Evolutionary conservation across 1,140 invertebrate genomes (phyloP).

Genomic region (Probaryconus sp.): DNA sequence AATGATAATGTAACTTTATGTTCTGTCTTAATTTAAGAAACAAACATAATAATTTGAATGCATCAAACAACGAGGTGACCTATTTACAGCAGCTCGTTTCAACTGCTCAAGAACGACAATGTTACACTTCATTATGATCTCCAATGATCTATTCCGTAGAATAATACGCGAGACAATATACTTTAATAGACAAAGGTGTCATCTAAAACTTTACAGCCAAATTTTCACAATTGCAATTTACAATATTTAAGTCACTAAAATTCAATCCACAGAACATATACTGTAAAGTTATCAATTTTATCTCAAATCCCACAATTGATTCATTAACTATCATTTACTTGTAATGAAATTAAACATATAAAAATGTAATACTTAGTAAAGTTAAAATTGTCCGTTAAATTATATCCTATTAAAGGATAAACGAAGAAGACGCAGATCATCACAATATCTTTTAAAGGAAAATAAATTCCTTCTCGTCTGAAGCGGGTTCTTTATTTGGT

Average conservation of each 20-base stretch:
- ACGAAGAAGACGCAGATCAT: too few relatives aligned
- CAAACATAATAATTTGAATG: constrained; percentile 30
- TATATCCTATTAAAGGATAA: too few relatives aligned
- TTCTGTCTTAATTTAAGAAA: neutral
- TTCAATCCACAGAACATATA: too few relatives aligned
- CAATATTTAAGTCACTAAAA: too few relatives aligned
- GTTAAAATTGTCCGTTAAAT: too few relatives aligned
- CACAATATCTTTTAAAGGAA: too few relatives aligned
- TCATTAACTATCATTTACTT: too few relatives aligned
- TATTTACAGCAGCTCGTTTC: constrained; percentile 39
- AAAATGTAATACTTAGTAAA: too few relatives aligned
- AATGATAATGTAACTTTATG: constrained; percentile 3
- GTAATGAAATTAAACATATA: too few relatives aligned
- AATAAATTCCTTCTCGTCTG: neutral
- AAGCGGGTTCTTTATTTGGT: constrained; percentile 24
- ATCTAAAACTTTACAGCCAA: neutral
- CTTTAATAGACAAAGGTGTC: neutral
- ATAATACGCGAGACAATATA: constrained; percentile 3
- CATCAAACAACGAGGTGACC: constrained; percentile 34
- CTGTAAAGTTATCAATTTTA: too few relatives aligned
- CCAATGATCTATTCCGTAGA: constrained; percentile 13
- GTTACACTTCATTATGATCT: constrained; percentile 42
- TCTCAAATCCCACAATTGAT: too few relatives aligned
- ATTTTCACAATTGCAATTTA: neutral
- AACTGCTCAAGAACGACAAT: constrained; percentile 25